Conservation (phyloP, 2,797 vertebrate genomes). For the Centropyge bicolor region DNA sequence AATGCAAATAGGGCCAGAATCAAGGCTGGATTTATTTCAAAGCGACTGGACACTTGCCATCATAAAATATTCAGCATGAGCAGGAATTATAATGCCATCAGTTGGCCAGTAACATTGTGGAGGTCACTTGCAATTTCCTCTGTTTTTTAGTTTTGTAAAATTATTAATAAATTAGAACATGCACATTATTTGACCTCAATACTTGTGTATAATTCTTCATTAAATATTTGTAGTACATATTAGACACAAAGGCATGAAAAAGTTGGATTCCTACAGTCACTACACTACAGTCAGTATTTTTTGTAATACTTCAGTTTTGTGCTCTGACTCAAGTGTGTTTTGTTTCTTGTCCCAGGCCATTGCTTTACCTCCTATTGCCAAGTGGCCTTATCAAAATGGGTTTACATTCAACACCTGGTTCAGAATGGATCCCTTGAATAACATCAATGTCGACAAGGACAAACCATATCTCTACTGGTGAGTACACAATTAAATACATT, state of each 20-base stretch:
- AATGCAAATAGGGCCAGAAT: slow-evolving; percentile 20
- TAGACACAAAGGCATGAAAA: not conserved
- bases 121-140: slow-evolving; percentile 15
- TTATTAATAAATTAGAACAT: not conserved
- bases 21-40: slow-evolving; percentile 24
- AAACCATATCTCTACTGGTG: slow-evolving; percentile 99
- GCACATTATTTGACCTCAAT: not conserved
- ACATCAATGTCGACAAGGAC: slow-evolving; percentile 98
- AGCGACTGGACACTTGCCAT: slow-evolving; percentile 5
- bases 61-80: slow-evolving; percentile 23
- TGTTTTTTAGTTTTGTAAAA: slow-evolving; percentile 7
- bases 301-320: not conserved
- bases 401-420: slow-evolving; percentile 99
- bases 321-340: not conserved
- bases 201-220: not conserved
- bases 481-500: slow-evolving; percentile 67
- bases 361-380: slow-evolving; percentile 98
- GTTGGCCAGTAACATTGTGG: not conserved
- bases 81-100: slow-evolving; percentile 14
- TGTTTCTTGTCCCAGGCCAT: slow-evolving; percentile 87
- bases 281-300: not conserved
- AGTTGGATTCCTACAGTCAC: not conserved
- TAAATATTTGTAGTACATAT: not conserved
- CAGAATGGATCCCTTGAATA: slow-evolving; percentile 98
- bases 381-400: slow-evolving; percentile 99